Percentiles rank a stretch among this genome's conserved stretches.
phyloP scores from a whole-genome alignment of 1,140 invertebrate species.

The Harlomillsia oculata region DNA sequence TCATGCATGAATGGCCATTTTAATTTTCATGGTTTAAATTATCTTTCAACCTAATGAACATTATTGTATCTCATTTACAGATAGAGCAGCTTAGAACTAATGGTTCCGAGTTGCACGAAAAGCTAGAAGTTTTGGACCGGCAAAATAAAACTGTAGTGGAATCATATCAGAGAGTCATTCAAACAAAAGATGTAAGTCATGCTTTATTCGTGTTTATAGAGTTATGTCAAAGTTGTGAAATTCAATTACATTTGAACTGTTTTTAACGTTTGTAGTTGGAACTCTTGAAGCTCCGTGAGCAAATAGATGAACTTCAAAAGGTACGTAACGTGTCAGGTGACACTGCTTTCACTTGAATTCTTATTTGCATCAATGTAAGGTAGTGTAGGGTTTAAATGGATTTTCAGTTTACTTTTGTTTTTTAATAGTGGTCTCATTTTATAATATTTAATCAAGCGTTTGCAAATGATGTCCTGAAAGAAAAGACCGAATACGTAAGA shows the following conservation, averaged over 20 bases:
- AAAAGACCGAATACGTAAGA: too few species aligned
- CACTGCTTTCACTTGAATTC: too few species aligned
- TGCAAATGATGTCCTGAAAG: too few species aligned
- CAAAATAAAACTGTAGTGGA: slow-evolving; percentile 21
- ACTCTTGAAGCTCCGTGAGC: not conserved
- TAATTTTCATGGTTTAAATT: not conserved
- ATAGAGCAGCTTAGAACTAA: slow-evolving; percentile 12
- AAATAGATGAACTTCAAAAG: slow-evolving; percentile 6
- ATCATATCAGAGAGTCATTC: slow-evolving; percentile 25
- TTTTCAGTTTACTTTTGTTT: too few species aligned
- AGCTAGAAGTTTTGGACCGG: slow-evolving; percentile 12
- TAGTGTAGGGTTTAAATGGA: too few species aligned
- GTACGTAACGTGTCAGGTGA: slow-evolving; percentile 1
- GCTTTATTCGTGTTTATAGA: not conserved
- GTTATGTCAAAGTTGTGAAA: not conserved
- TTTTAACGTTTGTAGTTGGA: slow-evolving; percentile 4
- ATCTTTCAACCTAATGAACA: not conserved
- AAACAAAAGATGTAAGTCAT: slow-evolving; percentile 21
- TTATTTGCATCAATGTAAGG: too few species aligned
- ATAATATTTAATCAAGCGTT: too few species aligned
- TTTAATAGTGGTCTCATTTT: too few species aligned
- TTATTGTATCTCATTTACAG: slow-evolving; percentile 8
- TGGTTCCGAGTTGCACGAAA: slow-evolving; percentile 15
- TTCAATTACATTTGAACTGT: not conserved
- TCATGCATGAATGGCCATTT: not conserved